Evolutionary conservation across 1,140 invertebrate species (phyloP), one percentile per base, ranked within the genome.

Genomic region (Anastatus disparis): DNA sequence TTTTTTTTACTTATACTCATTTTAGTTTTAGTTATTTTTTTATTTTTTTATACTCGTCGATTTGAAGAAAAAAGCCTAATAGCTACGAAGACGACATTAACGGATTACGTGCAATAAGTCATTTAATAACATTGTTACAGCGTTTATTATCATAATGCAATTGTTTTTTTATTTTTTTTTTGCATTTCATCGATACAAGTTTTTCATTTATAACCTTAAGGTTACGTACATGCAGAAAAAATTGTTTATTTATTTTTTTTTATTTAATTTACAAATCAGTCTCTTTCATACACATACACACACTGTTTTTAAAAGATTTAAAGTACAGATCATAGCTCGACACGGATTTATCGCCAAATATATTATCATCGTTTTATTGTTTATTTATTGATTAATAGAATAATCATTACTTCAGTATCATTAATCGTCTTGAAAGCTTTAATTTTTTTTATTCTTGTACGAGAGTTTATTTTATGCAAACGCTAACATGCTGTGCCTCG

Each of bases 1-100:
- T 46, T 64, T 44, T 59, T 67, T 61, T 66, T 29, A 22, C 71
- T 67, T 67, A 72, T 58, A 31, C 15, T 58, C 13, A 24, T 58
- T 46, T 61, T 46, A 44, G n/a, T n/a, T n/a, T n/a, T n/a, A n/a
- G n/a, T n/a, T n/a, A n/a, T n/a, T n/a, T n/a, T n/a, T n/a, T n/a
- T n/a, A n/a, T 35, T 50, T 62, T 29, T n/a, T 26, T 31, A 56
- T 46, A 55, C 12, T 56, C 38, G 24, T 29, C 31, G 42, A 64
- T 17, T 64, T 24, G 42, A 61, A 58, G 53, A 48, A 76, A 73
- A 72, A 74, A 72, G 65, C 65, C 74, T 77, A 77, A n/a, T n/a
- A n/a, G 71, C 74, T 78, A 68, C 22, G 52, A 61, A 59, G 55
- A 79, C 72, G 63, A 77, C 78, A 78, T 73, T 67, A 74, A 77